A percentile compares a stretch with the other conserved stretches of the same genome.
These are phyloP conservation scores for Zaprionus lachaisei DNA, from an alignment of 1,140 invertebrate species.

Conservation along the genomic window DNA sequence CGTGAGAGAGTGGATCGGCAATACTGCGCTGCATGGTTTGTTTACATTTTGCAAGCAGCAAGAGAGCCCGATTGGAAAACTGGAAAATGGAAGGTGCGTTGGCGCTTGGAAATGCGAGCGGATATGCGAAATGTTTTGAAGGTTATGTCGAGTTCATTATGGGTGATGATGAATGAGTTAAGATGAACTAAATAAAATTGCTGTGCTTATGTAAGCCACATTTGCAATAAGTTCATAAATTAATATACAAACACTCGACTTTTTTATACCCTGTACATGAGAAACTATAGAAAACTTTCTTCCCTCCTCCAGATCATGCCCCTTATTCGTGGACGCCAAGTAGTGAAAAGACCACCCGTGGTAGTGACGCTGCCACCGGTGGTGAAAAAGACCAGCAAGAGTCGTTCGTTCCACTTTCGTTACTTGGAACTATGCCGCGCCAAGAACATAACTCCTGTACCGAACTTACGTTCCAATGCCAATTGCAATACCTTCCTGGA, in stretches of 20 bases:
- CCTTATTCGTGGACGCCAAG: conserved; percentile 29
- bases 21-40: conserved; percentile 47
- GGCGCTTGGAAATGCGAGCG: conserved; percentile 18
- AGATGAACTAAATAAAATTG: background rate
- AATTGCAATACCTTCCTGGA: conserved; percentile 85
- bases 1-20: background rate
- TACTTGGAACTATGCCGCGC: conserved; percentile 79
- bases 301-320: conserved; percentile 43
- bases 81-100: conserved; percentile 44
- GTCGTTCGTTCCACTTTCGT: conserved; percentile 78
- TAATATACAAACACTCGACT: too few species aligned
- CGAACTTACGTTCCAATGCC: conserved; percentile 77
- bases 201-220: background rate
- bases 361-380: conserved; percentile 48
- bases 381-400: conserved; percentile 69
- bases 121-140: conserved; percentile 49
- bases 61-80: conserved; percentile 23
- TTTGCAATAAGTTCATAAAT: background rate
- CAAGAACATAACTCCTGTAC: conserved; percentile 71
- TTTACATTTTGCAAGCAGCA: conserved; percentile 66
- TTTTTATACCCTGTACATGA: background rate
- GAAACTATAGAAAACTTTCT: background rate
- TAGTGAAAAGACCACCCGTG: conserved; percentile 22
- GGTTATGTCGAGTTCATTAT: conserved; percentile 31
- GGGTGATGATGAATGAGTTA: background rate